Evolutionary conservation across 2,113 vertebrate species (phyloP).

Genomic region (Calonectris borealis): DNA sequence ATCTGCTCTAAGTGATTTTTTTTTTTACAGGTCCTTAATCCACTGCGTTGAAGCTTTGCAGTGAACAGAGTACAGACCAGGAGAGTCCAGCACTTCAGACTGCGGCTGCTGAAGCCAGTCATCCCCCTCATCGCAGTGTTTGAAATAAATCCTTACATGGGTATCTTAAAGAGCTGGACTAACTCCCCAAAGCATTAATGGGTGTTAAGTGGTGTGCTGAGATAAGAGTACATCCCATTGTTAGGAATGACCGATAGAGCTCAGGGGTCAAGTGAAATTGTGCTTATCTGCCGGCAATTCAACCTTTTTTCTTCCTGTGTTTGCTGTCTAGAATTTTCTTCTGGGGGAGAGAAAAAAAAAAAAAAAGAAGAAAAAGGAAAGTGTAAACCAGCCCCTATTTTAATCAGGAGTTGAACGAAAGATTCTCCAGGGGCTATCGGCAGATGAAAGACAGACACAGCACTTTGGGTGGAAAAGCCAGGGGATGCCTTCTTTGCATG

Average conservation of each 20-base stretch:
- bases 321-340: conserved; percentile 45
- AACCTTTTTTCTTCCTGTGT: conserved; percentile 39
- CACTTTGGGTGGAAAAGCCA: conserved; percentile 5
- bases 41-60: not conserved
- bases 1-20: not conserved
- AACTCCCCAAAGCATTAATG: conserved; percentile 65
- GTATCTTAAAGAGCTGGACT: conserved; percentile 47
- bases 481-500: not conserved
- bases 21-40: not conserved
- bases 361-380: not conserved
- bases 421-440: not conserved
- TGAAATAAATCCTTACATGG: conserved; percentile 69
- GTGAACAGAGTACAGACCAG: conserved; percentile 17
- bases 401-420: not conserved
- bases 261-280: conserved; percentile 63
- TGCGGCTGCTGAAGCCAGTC: conserved; percentile 21
- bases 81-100: not conserved
- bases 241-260: conserved; percentile 46
- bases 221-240: conserved; percentile 65
- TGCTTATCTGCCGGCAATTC: conserved; percentile 57
- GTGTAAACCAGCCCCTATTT: conserved; percentile 3
- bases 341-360: too few relatives aligned
- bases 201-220: conserved; percentile 66
- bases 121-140: conserved; percentile 33
- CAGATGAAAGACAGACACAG: conserved; percentile 28